phyloP scores from a whole-genome alignment of 2,113 vertebrate species.

The Vombatus ursinus region DNA sequence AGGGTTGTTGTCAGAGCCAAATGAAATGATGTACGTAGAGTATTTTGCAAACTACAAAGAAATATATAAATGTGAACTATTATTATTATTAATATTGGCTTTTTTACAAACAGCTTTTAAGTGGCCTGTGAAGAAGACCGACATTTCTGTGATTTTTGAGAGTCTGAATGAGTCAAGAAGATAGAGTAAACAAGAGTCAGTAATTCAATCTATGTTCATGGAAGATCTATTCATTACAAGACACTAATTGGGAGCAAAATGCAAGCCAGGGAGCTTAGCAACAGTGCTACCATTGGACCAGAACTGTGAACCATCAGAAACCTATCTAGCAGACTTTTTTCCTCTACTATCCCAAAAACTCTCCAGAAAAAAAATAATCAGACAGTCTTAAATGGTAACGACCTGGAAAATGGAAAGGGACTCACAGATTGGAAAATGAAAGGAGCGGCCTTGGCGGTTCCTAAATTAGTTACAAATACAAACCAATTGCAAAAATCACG shows the following conservation, averaged over 20 bases:
- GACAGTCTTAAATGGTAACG: slow-evolving; percentile 70
- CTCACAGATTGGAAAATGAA: slow-evolving; percentile 72
- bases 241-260: fast-evolving
- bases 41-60: not conserved
- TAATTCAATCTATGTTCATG: not conserved
- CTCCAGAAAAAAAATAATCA: slow-evolving; percentile 65
- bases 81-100: not conserved
- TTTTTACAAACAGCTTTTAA: slow-evolving; percentile 43
- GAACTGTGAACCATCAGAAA: slow-evolving; percentile 37
- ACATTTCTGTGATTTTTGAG: not conserved
- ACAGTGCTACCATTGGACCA: not conserved
- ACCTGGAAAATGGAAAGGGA: slow-evolving; percentile 76
- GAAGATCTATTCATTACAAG: not conserved
- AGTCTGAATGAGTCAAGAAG: not conserved
- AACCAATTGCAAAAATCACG: slow-evolving; percentile 41
- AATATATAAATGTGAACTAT: not conserved
- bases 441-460: slow-evolving; percentile 61
- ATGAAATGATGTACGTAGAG: not conserved
- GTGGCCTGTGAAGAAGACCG: slow-evolving; percentile 37
- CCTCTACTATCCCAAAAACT: slow-evolving; percentile 56
- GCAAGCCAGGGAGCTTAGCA: not conserved
- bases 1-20: not conserved
- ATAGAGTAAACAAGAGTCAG: not conserved
- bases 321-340: slow-evolving; percentile 22
- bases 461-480: slow-evolving; percentile 66